Conservation (phyloP, 2,113 vertebrate genomes). For the Halichoerus grypus region DNA sequence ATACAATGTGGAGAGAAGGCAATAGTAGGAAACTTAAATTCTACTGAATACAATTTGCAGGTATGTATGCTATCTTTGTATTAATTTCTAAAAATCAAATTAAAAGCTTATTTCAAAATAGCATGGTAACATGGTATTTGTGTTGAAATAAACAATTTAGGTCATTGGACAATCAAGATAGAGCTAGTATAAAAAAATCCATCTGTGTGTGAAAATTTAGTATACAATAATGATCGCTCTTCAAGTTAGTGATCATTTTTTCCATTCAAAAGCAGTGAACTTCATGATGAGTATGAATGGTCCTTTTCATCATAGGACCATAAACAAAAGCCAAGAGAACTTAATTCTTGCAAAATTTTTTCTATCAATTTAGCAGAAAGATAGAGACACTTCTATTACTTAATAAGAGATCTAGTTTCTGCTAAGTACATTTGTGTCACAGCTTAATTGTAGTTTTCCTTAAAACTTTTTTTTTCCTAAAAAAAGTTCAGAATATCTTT, state of each 20-base stretch:
- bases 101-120: neutral
- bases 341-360: neutral
- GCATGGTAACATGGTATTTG: neutral
- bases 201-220: neutral
- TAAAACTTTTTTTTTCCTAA: neutral
- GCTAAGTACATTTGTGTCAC: neutral
- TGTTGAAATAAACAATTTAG: neutral
- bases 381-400: neutral
- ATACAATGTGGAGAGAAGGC: neutral
- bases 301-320: neutral
- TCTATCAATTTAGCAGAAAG: neutral
- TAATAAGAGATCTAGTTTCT: neutral
- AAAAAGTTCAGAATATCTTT: neutral
- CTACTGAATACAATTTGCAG: neutral
- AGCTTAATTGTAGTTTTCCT: neutral
- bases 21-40: neutral
- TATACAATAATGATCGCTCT: neutral
- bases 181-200: neutral
- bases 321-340: neutral
- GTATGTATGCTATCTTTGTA: neutral
- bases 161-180: neutral
- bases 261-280: neutral
- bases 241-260: neutral
- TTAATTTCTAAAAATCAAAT: neutral
- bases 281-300: neutral